Conservation (phyloP, 2,113 vertebrate species). For the Sylvietta virens region DNA sequence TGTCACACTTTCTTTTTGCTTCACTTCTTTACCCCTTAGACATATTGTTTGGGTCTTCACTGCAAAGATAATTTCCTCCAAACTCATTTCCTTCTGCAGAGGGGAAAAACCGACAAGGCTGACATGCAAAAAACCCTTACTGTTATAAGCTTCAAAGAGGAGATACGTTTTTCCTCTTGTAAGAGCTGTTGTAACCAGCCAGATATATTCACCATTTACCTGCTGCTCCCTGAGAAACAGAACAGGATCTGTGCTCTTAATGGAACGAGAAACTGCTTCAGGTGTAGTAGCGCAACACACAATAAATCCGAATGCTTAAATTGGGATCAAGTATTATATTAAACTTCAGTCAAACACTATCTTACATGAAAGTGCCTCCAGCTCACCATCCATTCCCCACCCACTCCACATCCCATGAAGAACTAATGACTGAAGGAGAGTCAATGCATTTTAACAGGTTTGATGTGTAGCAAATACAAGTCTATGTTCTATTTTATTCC, state of each 20-base stretch:
- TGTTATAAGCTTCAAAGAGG: not conserved
- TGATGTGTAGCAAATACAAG: not conserved
- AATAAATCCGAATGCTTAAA: not conserved
- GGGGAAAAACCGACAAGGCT: not conserved
- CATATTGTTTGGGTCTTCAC: not conserved
- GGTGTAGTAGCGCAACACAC: not conserved
- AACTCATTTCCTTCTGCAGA: not conserved
- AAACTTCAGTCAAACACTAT: not conserved
- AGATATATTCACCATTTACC: not conserved
- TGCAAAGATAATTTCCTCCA: not conserved
- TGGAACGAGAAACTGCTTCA: not conserved
- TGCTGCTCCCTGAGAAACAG: not conserved
- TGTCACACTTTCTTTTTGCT: not conserved
- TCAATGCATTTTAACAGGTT: not conserved
- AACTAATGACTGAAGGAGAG: not conserved
- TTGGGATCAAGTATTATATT: not conserved
- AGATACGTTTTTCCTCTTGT: not conserved
- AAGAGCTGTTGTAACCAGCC: not conserved
- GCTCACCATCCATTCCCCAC: not conserved
- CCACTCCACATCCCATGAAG: not conserved
- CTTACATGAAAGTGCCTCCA: not conserved
- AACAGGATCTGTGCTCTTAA: not conserved
- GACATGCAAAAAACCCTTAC: not conserved
- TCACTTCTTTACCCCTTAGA: not conserved
- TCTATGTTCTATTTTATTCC: not conserved